phyloP scores from a whole-genome alignment of 2,888 invertebrate genomes.

The Lissonota sp. region DNA sequence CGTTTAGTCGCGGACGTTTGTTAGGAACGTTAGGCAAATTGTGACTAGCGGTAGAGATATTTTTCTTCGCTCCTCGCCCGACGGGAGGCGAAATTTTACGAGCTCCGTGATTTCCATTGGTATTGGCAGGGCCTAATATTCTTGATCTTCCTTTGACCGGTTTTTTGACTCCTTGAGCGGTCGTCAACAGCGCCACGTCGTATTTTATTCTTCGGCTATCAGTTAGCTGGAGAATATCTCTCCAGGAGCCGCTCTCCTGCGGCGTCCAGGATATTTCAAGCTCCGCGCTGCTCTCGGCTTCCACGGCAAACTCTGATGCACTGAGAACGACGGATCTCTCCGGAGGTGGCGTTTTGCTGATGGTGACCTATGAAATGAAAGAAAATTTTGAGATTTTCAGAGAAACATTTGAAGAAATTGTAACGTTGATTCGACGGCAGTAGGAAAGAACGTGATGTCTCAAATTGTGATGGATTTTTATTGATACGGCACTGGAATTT shows the following conservation, averaged over 20 bases:
- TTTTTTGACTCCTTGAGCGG: conserved; percentile 58
- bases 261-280: conserved; percentile 89
- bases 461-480: no score
- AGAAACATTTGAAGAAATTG: background rate
- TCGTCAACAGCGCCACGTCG: conserved; percentile 85
- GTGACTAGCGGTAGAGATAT: background rate
- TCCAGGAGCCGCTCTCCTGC: conserved; percentile 85
- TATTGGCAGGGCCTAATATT: conserved; percentile 55
- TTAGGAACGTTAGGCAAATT: conserved; percentile 25
- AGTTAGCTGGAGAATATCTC: conserved; percentile 87
- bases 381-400: background rate
- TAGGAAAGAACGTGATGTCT: no score
- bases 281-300: conserved; percentile 85
- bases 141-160: conserved; percentile 44
- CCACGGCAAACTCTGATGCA: conserved; percentile 85
- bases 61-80: conserved; percentile 55
- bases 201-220: conserved; percentile 88
- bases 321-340: conserved; percentile 87
- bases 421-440: no score
- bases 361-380: conserved; percentile 82
- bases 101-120: conserved; percentile 11
- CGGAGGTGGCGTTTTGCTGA: conserved; percentile 85
- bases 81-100: conserved; percentile 11
- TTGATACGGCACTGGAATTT: no score
- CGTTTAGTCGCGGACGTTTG: conserved; percentile 47